Percentiles rank a stretch among this genome's conserved stretches.
phyloP scores from a whole-genome alignment of 2,113 vertebrate genomes.

The Miniopterus natalensis region DNA sequence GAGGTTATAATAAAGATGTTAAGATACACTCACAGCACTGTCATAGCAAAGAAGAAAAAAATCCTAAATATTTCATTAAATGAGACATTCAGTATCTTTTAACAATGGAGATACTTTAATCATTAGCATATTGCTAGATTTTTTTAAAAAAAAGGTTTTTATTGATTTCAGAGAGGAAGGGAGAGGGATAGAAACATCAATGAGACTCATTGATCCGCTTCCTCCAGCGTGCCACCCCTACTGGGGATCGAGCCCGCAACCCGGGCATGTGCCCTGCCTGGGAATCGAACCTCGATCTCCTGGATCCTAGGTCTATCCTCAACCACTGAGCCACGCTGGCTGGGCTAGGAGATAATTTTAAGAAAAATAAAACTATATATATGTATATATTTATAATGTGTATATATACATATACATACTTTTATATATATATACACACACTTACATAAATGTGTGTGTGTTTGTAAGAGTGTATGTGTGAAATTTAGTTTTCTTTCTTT shows the following conservation, averaged over 20 bases:
- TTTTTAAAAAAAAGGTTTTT: too few relatives aligned
- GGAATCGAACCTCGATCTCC: too few relatives aligned
- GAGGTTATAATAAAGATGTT: background rate
- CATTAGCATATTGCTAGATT: background rate
- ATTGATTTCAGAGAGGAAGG: too few relatives aligned
- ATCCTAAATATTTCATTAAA: background rate
- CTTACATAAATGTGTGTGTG: background rate
- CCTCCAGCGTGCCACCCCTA: too few relatives aligned
- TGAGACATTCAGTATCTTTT: background rate
- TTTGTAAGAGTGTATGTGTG: background rate
- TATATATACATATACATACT: too few relatives aligned
- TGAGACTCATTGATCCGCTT: too few relatives aligned
- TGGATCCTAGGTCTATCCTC: too few relatives aligned
- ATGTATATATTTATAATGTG: background rate
- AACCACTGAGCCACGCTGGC: too few relatives aligned
- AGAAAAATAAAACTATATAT: background rate
- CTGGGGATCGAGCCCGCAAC: too few relatives aligned
- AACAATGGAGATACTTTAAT: background rate
- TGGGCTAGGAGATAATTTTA: background rate
- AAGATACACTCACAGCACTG: background rate
- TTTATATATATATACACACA: background rate
- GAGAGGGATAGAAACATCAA: too few relatives aligned
- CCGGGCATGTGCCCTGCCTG: too few relatives aligned
- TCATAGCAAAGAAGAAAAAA: background rate
- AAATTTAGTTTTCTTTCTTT: constrained; percentile 27